phyloP scores from a whole-genome alignment of 1,140 invertebrate species.

The Probaryconus sp. region DNA sequence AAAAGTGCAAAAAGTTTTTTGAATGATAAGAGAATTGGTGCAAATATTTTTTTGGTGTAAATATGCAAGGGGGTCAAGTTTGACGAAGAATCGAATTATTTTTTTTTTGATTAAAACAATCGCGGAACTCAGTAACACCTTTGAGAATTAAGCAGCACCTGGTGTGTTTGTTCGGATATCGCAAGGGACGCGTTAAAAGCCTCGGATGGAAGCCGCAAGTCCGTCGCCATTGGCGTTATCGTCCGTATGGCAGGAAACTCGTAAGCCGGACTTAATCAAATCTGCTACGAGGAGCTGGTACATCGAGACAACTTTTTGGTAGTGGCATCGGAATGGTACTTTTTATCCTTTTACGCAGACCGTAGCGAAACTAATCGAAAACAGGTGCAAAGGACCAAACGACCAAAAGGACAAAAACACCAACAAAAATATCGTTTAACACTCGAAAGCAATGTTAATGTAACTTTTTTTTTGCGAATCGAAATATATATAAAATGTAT shows the following conservation, averaged over 20 bases:
- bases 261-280: slow-evolving; percentile 63
- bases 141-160: slow-evolving; percentile 49
- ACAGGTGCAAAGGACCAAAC: slow-evolving; percentile 56
- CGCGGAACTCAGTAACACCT: slow-evolving; percentile 43
- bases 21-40: no score
- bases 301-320: slow-evolving; percentile 58
- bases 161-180: slow-evolving; percentile 48
- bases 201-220: slow-evolving; percentile 51
- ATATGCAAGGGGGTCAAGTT: slow-evolving; percentile 2
- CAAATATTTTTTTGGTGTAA: no score
- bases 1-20: no score
- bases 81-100: slow-evolving; percentile 30
- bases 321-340: slow-evolving; percentile 22
- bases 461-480: slow-evolving; percentile 41
- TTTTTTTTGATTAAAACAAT: slow-evolving; percentile 48
- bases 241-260: slow-evolving; percentile 50
- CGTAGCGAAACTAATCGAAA: slow-evolving; percentile 57
- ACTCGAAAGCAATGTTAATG: slow-evolving; percentile 48
- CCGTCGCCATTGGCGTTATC: slow-evolving; percentile 57
- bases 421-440: slow-evolving; percentile 50
- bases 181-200: slow-evolving; percentile 56
- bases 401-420: slow-evolving; percentile 29
- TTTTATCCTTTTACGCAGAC: slow-evolving; percentile 48
- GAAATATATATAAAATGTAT: slow-evolving; percentile 41
- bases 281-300: slow-evolving; percentile 48